Evolutionary conservation across 1,140 invertebrate genomes (phyloP).

Genomic region (Acromyrmex charruanus): DNA sequence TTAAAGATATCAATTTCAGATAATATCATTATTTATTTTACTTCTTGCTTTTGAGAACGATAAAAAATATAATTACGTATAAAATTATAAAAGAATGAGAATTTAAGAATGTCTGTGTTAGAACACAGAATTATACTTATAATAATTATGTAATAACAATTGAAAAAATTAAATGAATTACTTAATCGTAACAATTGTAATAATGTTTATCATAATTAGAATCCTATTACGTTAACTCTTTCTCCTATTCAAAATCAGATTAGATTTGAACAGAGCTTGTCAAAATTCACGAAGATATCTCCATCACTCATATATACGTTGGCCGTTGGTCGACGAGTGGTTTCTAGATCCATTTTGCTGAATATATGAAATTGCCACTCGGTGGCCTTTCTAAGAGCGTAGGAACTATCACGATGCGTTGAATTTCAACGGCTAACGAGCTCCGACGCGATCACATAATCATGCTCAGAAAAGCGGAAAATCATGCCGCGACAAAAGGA

Average conservation of each 20-base stretch:
- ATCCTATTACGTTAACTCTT: not conserved
- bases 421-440: conserved; percentile 60
- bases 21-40: not conserved
- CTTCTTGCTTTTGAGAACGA: not conserved
- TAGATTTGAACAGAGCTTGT: not conserved
- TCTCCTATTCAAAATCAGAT: not conserved
- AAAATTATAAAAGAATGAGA: not conserved
- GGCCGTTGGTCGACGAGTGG: not conserved
- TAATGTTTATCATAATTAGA: not conserved
- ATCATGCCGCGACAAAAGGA: conserved; percentile 60
- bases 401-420: conserved; percentile 20
- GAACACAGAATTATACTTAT: not conserved
- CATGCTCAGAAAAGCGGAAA: conserved; percentile 60
- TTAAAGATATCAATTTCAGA: not conserved
- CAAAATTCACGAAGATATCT: conserved; percentile 20
- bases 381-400: conserved; percentile 37
- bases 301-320: not conserved
- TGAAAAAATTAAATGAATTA: not conserved
- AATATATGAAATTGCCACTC: conserved; percentile 46
- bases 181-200: not conserved
- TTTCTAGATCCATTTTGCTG: conserved; percentile 51
- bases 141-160: not conserved
- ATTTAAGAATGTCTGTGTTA: not conserved
- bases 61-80: not conserved
- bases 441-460: conserved; percentile 44